These are phyloP conservation scores for Archegozetes longisetosus DNA, from an alignment of 1,140 invertebrate species.

Conservation along the genomic window DNA sequence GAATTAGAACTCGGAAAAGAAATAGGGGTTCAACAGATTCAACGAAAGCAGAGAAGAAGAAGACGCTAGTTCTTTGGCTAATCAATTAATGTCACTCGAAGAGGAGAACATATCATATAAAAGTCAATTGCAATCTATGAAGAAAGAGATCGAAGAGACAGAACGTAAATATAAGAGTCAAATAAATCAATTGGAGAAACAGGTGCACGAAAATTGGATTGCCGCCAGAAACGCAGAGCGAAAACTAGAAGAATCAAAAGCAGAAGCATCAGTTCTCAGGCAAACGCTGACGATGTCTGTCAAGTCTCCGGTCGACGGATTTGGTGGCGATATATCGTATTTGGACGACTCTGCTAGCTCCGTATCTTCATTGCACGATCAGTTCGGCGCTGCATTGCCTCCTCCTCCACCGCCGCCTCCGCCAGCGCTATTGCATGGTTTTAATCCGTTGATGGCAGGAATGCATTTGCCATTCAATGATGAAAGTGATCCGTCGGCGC, in stretches of 20 bases:
- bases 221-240: slow-evolving; percentile 51
- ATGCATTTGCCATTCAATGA: background rate
- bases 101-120: slow-evolving; percentile 13
- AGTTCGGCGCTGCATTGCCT: too few relatives aligned
- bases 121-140: slow-evolving; percentile 29
- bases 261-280: slow-evolving; percentile 41
- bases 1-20: slow-evolving; percentile 19
- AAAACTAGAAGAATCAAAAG: slow-evolving; percentile 52
- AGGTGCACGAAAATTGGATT: slow-evolving; percentile 57
- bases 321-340: background rate
- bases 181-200: slow-evolving; percentile 51
- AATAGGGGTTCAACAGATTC: slow-evolving; percentile 16
- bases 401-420: background rate
- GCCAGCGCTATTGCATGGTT: background rate
- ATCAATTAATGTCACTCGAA: slow-evolving; percentile 6
- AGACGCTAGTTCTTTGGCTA: slow-evolving; percentile 12
- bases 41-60: slow-evolving; percentile 19
- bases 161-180: slow-evolving; percentile 56
- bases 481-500: background rate
- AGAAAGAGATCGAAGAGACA: slow-evolving; percentile 58
- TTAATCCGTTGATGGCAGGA: background rate
- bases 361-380: background rate
- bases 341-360: slow-evolving; percentile 11
- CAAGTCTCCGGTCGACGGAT: slow-evolving; percentile 7
- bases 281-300: slow-evolving; percentile 10